Evolutionary conservation across 2,888 invertebrate species (phyloP), one percentile per base, ranked within the genome.

Genomic region (Halictus ligatus): DNA sequence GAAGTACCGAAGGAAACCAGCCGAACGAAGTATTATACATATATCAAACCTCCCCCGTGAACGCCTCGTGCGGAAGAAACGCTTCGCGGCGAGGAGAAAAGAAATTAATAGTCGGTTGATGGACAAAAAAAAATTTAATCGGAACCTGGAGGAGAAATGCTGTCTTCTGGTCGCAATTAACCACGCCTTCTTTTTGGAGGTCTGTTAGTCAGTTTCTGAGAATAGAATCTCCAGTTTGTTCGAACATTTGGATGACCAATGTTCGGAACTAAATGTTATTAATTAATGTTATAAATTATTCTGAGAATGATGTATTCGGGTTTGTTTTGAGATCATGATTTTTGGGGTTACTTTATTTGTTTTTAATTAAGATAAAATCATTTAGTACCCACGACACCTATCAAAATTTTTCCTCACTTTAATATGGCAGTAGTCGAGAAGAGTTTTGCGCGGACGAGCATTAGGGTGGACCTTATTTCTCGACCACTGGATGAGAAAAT

Each of bases 1-100:
- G 75, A 84, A 77, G 84, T 79, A 84, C 79, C 75, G 77, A 48
- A 81, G 80, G 78, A 82, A 73, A 48, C 69, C 77, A 67, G 35
- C 75, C 40, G 48, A 79, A 75, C 78, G 69, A 10, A 77, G 81
- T 64, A 74, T 78, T 50, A 72, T 48, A 79, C 25, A 69, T 81
- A 54, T 75, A 72, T 84, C 84, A 50, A 69, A 74, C 80, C 75
- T 76, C 64, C 74, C 72, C 58, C 64, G 75, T 64, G 69, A 75
- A 29, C 58, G 46, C 72, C 35, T 76, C 48, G 64, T 64, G 69
- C 80, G 78, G 79, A 74, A 85, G 77, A 75, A 85, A 80, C 71
- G 71, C 58, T 60, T 69, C 69, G 40, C n/a, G 3, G 75, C 43
- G 15, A 18, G 80, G 43, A 46, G 75, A 82, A 82, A 83, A 35